Evolutionary conservation across 2,113 vertebrate genomes (phyloP).

Genomic region (Nyctibius bracteatus): DNA sequence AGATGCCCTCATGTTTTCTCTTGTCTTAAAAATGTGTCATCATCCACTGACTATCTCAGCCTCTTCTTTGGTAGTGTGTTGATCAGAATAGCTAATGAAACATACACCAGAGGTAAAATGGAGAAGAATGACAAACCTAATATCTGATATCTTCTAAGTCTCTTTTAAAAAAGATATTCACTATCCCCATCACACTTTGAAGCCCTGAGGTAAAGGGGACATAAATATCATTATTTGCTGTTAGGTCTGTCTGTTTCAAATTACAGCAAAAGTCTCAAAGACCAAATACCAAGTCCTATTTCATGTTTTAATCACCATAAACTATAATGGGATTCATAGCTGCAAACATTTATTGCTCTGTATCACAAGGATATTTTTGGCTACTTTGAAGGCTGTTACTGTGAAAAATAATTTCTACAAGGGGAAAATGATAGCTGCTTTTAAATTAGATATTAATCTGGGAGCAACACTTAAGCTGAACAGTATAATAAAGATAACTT

Average conservation of each 20-base stretch:
- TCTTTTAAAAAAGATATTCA: not conserved
- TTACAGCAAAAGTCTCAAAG: not conserved
- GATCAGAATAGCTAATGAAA: not conserved
- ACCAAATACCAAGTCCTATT: not conserved
- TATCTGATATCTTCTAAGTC: not conserved
- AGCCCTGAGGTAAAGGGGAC: not conserved
- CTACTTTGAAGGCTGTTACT: conserved; percentile 13
- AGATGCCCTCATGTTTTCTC: not conserved
- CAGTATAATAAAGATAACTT: not conserved
- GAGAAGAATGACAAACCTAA: not conserved
- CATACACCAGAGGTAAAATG: not conserved
- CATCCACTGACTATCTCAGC: not conserved
- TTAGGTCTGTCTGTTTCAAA: not conserved
- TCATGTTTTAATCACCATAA: conserved; percentile 36
- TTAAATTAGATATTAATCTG: conserved; percentile 32
- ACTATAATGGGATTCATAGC: not conserved
- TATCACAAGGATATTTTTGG: not conserved
- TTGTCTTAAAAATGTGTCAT: not conserved
- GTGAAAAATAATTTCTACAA: conserved; percentile 8
- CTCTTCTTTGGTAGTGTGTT: not conserved
- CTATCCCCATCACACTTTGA: not conserved
- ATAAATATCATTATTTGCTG: not conserved
- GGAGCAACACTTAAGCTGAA: not conserved
- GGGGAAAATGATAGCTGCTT: not conserved
- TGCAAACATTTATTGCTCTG: conserved; percentile 22